Evolutionary conservation across 35 echinoderm and acorn worm species (phyloP).

Genomic region (Ophioderma brevispina): DNA sequence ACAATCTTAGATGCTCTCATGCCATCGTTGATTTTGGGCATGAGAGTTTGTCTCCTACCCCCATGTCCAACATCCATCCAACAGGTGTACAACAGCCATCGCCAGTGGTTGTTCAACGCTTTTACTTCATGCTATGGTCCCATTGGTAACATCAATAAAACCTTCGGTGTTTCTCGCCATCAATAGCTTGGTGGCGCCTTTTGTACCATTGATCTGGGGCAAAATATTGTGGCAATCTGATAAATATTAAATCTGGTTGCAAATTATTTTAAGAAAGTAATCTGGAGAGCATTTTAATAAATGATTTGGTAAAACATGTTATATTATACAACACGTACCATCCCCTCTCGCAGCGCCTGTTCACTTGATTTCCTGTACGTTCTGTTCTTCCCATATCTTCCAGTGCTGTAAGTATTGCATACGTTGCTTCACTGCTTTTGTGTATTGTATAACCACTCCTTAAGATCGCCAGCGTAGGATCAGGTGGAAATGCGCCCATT

Average conservation of each 20-base stretch:
- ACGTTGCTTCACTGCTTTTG: constrained; percentile 98
- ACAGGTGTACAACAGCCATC: constrained; percentile 86
- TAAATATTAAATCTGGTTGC: no score
- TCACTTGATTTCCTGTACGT: constrained; percentile 72
- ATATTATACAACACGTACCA: constrained; percentile 50
- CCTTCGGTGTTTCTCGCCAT: constrained; percentile 59
- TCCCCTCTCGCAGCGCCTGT: constrained; percentile 71
- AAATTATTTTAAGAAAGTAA: no score
- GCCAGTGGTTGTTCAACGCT: constrained; percentile 78
- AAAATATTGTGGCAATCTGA: neutral
- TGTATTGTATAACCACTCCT: constrained; percentile 95
- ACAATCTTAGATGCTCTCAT: constrained; percentile 94
- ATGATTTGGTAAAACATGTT: no score
- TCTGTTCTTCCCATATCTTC: constrained; percentile 95
- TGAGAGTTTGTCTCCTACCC: constrained; percentile 87
- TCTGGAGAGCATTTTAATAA: no score
- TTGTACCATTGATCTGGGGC: constrained; percentile 76
- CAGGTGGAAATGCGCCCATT: constrained; percentile 95
- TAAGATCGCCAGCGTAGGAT: constrained; percentile 93
- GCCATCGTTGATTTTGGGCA: constrained; percentile 87
- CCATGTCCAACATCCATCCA: constrained; percentile 99
- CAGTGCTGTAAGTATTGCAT: constrained; percentile 82
- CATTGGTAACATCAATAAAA: constrained; percentile 95
- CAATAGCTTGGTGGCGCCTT: constrained; percentile 25
- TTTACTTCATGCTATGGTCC: constrained; percentile 93